phyloP scores from a whole-genome alignment of 2,113 vertebrate genomes.

The Circaetus cinerascens region DNA sequence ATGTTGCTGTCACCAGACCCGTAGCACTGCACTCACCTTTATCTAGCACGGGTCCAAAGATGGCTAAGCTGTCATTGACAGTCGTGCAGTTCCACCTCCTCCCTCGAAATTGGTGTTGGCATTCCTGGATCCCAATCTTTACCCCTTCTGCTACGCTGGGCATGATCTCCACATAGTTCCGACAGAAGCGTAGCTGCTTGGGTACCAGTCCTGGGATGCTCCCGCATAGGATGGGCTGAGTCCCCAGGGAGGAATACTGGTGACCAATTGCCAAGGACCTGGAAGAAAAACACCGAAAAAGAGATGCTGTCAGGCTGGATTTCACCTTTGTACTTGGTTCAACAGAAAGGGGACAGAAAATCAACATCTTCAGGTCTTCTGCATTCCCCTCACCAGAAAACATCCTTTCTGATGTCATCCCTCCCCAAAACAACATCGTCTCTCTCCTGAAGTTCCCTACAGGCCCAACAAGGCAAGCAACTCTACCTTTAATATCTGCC shows the following conservation, averaged over 20 bases:
- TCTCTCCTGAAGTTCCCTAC: neutral
- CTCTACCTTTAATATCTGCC: neutral
- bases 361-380: neutral
- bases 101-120: constrained; percentile 95
- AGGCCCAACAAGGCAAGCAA: neutral
- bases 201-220: constrained; percentile 95
- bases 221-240: constrained; percentile 91
- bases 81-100: constrained; percentile 98
- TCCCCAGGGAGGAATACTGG: constrained; percentile 89
- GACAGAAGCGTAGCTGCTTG: constrained; percentile 96
- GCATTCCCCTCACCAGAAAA: neutral
- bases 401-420: accelerated
- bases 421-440: neutral
- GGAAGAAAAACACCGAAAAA: neutral
- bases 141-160: constrained; percentile 94
- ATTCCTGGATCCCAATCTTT: constrained; percentile 94
- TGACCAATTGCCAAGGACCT: constrained; percentile 95
- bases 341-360: neutral
- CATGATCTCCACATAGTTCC: constrained; percentile 98
- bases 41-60: constrained; percentile 95
- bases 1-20: neutral
- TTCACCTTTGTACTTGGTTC: neutral
- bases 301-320: neutral
- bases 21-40: constrained; percentile 79
- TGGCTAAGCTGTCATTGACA: constrained; percentile 89